phyloP scores from a whole-genome alignment of 2,888 invertebrate genomes.

The Himalopsyche tibetana region DNA sequence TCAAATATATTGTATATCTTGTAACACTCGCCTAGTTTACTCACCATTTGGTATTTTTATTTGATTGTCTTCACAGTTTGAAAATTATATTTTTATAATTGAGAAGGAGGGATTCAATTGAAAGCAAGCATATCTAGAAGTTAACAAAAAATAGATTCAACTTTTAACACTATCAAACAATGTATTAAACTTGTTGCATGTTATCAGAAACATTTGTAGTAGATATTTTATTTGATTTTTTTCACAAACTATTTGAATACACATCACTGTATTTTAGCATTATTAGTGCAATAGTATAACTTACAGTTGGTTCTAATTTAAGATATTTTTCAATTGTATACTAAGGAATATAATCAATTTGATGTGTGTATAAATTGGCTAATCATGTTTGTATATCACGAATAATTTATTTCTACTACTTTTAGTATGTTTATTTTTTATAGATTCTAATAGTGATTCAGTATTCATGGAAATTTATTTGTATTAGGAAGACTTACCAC shows the following conservation, averaged over 20 bases:
- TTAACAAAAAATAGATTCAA: no score
- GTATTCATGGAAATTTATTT: conserved; percentile 19
- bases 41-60: no score
- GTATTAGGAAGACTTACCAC: conserved; percentile 15
- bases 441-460: conserved; percentile 26
- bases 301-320: neutral
- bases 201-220: no score
- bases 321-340: neutral
- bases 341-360: conserved; percentile 22
- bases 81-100: no score
- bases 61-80: no score
- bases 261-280: conserved; percentile 11
- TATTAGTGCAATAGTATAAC: conserved; percentile 8
- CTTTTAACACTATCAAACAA: no score
- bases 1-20: neutral
- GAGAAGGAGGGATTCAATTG: no score
- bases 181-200: no score
- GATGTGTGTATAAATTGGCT: conserved; percentile 23
- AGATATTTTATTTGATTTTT: no score
- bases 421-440: neutral
- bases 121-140: no score
- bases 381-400: neutral
- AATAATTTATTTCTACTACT: conserved; percentile 24
- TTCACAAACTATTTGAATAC: neutral
- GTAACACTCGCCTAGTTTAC: no score